Evolutionary conservation across 2,113 vertebrate genomes (phyloP), one percentile per base, ranked within the genome.

Genomic region (Nerophis ophidion): DNA sequence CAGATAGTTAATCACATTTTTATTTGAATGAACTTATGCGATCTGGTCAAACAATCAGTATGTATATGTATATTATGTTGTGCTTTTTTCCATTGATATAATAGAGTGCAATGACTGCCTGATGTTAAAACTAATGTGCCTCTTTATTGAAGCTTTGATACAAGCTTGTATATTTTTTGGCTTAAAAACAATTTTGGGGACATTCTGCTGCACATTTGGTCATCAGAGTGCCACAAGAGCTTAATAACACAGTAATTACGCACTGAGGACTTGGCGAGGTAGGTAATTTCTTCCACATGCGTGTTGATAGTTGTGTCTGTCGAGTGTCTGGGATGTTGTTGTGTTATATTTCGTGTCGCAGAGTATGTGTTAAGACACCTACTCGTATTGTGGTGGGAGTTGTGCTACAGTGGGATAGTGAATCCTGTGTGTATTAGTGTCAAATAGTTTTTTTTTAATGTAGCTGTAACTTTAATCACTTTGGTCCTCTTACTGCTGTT

Each of bases 261-360:
- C 83, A 72, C 57, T 16, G 64, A 66, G 64, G 63, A 48, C 58
- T 0, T 15, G 72, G 69, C 65, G 71, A 70, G 77, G 71, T 56
- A 81, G 55, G 70, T 84, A 88, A 89, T 82, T 74, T 45, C 82
- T 88, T 87, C 81, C 85, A 84, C 76, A 81, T 89, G 86, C 80
- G 71, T 66, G 56, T 68, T 42, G 49, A 55, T 71, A 52, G 49
- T 61, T 65, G 10, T 12, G 34, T 63, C 35, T 36, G 57, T 35
- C 47, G 56, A 55, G 57, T 48, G 59, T 35, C 46, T 60, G 0
- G 73, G 62, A 9, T 73, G 57, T 70, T 60, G 61, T 72, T 33
- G 53, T 70, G 73, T 76, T 72, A 79, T 80, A 82, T 77, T 82
- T 72, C n/a, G 11, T 74, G 71, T 70, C 8, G 16, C 67, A 58